These are phyloP conservation scores for Bombus waltoni DNA, from an alignment of 1,140 invertebrate genomes.

Conservation along the genomic window DNA sequence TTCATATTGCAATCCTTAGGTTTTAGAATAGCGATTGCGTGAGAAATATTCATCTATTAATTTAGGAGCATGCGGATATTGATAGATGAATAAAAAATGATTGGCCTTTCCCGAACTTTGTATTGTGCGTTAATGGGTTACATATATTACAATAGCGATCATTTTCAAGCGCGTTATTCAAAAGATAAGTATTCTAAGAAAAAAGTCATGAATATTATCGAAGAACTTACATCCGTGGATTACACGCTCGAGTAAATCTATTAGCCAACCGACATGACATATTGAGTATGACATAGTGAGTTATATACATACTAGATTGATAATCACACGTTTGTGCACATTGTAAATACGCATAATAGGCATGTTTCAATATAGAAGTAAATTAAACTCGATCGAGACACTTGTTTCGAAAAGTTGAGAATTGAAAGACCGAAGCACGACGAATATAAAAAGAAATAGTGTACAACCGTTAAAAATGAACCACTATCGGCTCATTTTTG, in stretches of 20 bases:
- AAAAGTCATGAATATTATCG: too few relatives aligned
- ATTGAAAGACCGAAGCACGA: neutral
- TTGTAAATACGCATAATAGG: neutral
- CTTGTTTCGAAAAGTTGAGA: neutral
- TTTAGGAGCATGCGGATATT: neutral
- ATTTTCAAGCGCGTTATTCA: neutral
- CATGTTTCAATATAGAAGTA: neutral
- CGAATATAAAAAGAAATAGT: neutral
- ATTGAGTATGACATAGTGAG: neutral
- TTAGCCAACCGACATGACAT: neutral
- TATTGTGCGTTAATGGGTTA: neutral
- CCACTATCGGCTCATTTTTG: neutral
- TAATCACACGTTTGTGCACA: too few relatives aligned
- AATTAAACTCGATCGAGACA: neutral
- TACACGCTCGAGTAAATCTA: neutral
- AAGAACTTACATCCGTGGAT: neutral
- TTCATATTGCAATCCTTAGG: neutral
- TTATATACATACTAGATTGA: too few relatives aligned
- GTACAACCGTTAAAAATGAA: too few relatives aligned
- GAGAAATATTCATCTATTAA: too few relatives aligned
- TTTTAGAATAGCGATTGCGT: too few relatives aligned
- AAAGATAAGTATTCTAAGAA: neutral
- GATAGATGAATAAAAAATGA: neutral
- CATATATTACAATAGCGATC: neutral
- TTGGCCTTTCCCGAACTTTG: neutral